These are phyloP conservation scores for Platygyra sinensis DNA, from an alignment of 64 coral and sea anemone genomes.

Conservation along the genomic window DNA sequence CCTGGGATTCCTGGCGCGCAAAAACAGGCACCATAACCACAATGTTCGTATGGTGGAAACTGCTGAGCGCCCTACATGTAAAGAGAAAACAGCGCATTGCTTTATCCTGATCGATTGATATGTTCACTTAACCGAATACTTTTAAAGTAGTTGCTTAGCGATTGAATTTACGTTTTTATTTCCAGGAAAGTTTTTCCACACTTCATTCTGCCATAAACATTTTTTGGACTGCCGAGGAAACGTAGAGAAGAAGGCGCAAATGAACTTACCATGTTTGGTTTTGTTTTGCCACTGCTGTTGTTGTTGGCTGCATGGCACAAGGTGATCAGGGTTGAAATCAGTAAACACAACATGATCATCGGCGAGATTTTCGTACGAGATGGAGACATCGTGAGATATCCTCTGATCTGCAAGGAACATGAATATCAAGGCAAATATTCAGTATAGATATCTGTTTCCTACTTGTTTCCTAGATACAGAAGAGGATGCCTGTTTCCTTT, in stretches of 20 bases:
- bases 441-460: too few species aligned
- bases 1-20: conserved; percentile 29
- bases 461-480: too few species aligned
- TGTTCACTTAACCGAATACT: too few species aligned
- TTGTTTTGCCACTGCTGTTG: neutral
- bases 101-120: neutral
- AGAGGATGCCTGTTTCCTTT: too few species aligned
- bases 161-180: too few species aligned
- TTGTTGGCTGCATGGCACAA: neutral
- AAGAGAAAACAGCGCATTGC: neutral
- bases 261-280: neutral
- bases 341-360: neutral
- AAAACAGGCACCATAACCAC: neutral
- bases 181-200: too few species aligned
- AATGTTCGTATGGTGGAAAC: neutral
- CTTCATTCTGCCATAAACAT: too few species aligned
- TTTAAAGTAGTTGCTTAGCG: too few species aligned
- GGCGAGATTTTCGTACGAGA: neutral
- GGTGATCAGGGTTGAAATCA: neutral
- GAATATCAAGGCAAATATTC: neutral
- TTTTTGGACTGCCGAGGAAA: neutral
- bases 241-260: neutral
- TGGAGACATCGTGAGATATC: neutral
- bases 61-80: neutral
- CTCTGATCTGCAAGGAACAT: neutral